These are phyloP conservation scores for Lithophane semibrunnea DNA, from an alignment of 2,888 invertebrate genomes.

Conservation along the genomic window DNA sequence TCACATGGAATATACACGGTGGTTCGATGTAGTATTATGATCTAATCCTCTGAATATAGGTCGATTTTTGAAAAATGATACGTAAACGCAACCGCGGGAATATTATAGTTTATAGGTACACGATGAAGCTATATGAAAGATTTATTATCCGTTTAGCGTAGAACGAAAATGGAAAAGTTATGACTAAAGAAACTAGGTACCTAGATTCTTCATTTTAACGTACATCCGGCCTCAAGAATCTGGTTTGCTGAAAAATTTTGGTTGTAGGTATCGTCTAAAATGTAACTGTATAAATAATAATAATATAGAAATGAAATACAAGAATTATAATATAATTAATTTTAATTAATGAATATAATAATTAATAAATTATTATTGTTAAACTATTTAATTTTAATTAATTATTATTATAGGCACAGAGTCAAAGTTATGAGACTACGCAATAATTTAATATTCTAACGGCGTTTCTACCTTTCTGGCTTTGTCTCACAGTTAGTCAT, in stretches of 20 bases:
- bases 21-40: not conserved
- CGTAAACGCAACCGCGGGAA: not conserved
- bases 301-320: no score
- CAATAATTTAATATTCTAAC: not conserved
- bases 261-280: not conserved
- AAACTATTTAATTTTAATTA: no score
- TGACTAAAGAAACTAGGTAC: not conserved
- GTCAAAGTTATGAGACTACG: not conserved
- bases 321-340: no score
- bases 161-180: slow-evolving; percentile 21
- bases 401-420: not conserved
- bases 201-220: slow-evolving; percentile 19
- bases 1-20: not conserved
- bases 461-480: not conserved
- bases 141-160: slow-evolving; percentile 25
- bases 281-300: no score
- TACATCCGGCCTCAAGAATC: slow-evolving; percentile 16
- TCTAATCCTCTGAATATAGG: not conserved
- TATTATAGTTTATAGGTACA: not conserved
- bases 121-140: slow-evolving; percentile 6
- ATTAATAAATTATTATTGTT: no score
- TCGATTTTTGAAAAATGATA: not conserved
- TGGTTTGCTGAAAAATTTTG: not conserved
- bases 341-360: no score
- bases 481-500: not conserved